Percentiles rank a stretch among this genome's conserved stretches.
These are phyloP conservation scores for Sebastes steindachneri DNA, from an alignment of 2,797 vertebrate genomes.

Conservation along the genomic window DNA sequence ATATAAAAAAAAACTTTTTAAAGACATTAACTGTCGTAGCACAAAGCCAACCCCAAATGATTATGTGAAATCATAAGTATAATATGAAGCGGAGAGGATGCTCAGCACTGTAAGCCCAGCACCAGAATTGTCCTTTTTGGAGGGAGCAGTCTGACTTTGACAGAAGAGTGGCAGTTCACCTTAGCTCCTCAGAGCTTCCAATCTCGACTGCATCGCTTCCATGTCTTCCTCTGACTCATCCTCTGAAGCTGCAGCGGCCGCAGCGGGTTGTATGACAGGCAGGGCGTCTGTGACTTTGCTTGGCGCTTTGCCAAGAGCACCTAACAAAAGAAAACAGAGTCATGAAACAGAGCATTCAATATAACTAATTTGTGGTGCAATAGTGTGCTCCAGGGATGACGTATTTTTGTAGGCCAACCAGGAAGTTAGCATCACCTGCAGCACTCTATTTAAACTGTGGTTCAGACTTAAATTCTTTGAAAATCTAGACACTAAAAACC, in stretches of 20 bases:
- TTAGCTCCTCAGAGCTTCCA: conserved; percentile 95
- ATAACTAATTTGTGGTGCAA: neutral
- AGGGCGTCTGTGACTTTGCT: conserved; percentile 95
- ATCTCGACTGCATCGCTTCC: conserved; percentile 95
- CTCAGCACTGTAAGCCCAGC: conserved; percentile 48
- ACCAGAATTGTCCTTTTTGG: conserved; percentile 53
- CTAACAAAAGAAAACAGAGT: conserved; percentile 74
- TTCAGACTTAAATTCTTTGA: neutral
- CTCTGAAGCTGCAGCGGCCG: conserved; percentile 87
- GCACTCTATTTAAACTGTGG: neutral
- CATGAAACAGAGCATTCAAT: neutral
- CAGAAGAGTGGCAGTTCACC: conserved; percentile 30
- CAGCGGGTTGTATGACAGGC: conserved; percentile 86
- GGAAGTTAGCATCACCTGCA: no score
- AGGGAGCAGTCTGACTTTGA: conserved; percentile 34
- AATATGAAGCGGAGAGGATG: conserved; percentile 38
- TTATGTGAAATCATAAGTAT: conserved; percentile 46
- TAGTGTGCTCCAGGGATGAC: no score
- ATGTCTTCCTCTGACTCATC: conserved; percentile 94
- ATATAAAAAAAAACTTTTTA: conserved; percentile 11
- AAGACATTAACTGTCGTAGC: conserved; percentile 42
- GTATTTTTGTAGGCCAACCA: no score
- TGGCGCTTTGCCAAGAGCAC: conserved; percentile 96
- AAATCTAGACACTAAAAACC: neutral
- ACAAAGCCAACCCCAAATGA: conserved; percentile 57